Base-by-base conservation (phyloP, 2,797 vertebrate species). In the Ctenosaura bakeri region DNA sequence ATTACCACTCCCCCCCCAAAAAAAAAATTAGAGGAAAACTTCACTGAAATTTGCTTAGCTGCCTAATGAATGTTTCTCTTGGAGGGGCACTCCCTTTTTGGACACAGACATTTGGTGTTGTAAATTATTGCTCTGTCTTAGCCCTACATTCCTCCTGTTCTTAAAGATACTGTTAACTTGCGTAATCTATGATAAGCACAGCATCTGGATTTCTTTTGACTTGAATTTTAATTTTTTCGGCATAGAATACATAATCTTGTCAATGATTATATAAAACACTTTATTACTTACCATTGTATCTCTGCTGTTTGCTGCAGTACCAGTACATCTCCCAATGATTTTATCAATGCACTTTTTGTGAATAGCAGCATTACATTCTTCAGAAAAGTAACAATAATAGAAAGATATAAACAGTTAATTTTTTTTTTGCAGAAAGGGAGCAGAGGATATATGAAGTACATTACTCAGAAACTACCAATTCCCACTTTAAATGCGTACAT, bases 341-440 rank as follows among this genome's bases (percentile, higher is more conserved):
- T 97, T 99, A 93, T 99, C 99, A 9, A 98, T 98, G 95, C 99
- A 99, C 96, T 98, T 99, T 97, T 99, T 99, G 96, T 99, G 99
- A 97, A 99, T 99, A 94, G 99, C 99, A 14, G 98, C 99, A 71
- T 99, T 99, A 97, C 99, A 99, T 97, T 99, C 99, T 99, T 97
- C 90, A 95, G 89, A 81, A 85, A 81, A 96, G 89, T 88, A 89
- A 82, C 89, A 86, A 90, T 26, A 85, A 83, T 85, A 86, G 66
- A 86, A 24, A 91, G 81, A 91, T 89, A 89, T 29, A 29, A 1
- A 29, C 35, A 82, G 87, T 90, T 46, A 93, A 3, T 32, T 46
- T 46, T 46, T 50, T 88, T 0, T n/a, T 54, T 92, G 81, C 89
- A 66, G 88, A 1, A 82, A 62, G 22, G 16, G 6, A 29, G 71